Percentiles rank a stretch among this genome's conserved stretches.
phyloP scores from a whole-genome alignment of 2,797 vertebrate genomes.

The Cuniculus paca region DNA sequence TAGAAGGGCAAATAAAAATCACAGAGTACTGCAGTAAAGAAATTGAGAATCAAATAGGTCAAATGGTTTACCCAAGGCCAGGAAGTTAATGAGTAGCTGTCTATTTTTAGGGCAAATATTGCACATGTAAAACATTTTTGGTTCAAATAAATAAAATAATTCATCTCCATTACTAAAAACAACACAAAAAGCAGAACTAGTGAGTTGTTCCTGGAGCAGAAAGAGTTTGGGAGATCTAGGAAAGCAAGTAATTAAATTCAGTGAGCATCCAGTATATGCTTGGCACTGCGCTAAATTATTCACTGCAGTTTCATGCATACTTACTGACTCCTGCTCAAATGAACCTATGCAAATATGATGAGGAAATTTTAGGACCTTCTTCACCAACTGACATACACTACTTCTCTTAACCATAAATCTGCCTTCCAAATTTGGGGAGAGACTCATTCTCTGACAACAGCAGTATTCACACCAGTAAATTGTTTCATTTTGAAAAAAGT shows the following conservation, averaged over 20 bases:
- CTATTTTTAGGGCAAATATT: constrained; percentile 41
- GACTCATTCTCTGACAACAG: background rate
- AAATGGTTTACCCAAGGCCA: background rate
- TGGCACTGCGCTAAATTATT: background rate
- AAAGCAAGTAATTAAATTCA: constrained; percentile 40
- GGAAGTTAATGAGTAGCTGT: background rate
- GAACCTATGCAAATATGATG: background rate
- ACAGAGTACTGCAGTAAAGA: constrained; percentile 34
- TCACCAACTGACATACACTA: background rate
- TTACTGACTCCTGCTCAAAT: background rate
- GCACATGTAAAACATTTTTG: background rate
- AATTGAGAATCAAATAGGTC: background rate
- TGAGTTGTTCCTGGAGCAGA: background rate
- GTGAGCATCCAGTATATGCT: background rate
- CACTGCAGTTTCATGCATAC: background rate
- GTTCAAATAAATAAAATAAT: background rate
- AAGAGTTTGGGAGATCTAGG: background rate
- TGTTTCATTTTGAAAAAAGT: background rate
- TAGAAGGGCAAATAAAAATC: constrained; percentile 24
- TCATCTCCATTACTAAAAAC: background rate
- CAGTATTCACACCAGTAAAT: background rate
- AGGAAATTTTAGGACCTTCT: background rate
- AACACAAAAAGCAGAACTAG: background rate
- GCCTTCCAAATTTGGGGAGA: background rate
- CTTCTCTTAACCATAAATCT: background rate